Conservation (phyloP, 2,797 vertebrate genomes). For the Epinephelus malabaricus region DNA sequence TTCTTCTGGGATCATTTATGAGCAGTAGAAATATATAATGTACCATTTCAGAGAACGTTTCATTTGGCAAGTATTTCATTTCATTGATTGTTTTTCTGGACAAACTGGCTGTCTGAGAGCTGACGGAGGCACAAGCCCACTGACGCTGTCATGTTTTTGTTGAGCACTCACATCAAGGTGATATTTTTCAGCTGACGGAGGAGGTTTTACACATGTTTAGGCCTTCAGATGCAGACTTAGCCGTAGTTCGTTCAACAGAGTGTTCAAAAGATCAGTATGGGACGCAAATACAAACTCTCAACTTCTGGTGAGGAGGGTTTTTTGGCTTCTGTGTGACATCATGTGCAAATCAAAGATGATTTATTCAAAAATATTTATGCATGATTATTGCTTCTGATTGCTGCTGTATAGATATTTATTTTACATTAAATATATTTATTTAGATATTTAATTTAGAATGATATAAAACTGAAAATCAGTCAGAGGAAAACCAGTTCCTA, state of each 20-base stretch:
- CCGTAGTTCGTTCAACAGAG: slow-evolving; percentile 7
- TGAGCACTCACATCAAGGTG: slow-evolving; percentile 26
- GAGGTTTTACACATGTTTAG: slow-evolving; percentile 37
- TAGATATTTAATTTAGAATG: background rate
- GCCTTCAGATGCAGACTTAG: slow-evolving; percentile 41
- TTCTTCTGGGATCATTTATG: slow-evolving; percentile 58
- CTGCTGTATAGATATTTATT: background rate
- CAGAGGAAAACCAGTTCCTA: background rate
- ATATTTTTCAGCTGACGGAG: slow-evolving; percentile 29
- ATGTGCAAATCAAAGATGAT: background rate
- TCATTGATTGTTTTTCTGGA: slow-evolving; percentile 53
- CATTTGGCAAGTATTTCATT: slow-evolving; percentile 45
- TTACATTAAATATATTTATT: background rate
- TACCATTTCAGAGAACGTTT: slow-evolving; percentile 51
- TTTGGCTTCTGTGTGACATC: slow-evolving; percentile 36
- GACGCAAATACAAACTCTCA: slow-evolving; percentile 35
- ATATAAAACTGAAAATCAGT: background rate
- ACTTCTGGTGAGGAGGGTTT: slow-evolving; percentile 14
- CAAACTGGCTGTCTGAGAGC: slow-evolving; percentile 65
- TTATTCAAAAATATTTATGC: background rate
- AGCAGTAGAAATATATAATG: slow-evolving; percentile 56
- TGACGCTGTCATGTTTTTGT: slow-evolving; percentile 52
- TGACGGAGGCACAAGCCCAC: slow-evolving; percentile 56
- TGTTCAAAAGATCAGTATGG: background rate
- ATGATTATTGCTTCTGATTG: background rate